phyloP scores from a whole-genome alignment of 2,113 vertebrate genomes.

The Aplodontia rufa region DNA sequence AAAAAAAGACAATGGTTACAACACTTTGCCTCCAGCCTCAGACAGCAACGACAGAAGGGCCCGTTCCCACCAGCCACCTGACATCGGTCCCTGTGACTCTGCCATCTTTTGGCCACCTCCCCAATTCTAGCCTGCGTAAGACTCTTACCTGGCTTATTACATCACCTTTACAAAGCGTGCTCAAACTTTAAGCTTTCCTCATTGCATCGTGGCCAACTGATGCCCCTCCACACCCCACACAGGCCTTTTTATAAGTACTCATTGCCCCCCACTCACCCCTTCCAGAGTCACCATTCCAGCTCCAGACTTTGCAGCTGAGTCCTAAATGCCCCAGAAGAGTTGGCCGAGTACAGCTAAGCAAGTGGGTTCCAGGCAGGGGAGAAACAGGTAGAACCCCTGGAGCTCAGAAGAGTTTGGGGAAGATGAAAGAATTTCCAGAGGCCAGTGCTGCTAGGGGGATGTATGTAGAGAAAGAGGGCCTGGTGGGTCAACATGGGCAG shows the following conservation, averaged over 20 bases:
- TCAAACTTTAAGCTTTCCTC: neutral
- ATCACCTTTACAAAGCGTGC: neutral
- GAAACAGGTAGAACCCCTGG: neutral
- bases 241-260: neutral
- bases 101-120: neutral
- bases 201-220: neutral
- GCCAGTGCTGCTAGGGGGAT: neutral
- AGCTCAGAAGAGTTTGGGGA: neutral
- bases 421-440: neutral
- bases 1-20: neutral
- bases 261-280: too few relatives aligned
- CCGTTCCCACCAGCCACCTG: neutral
- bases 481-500: accelerated
- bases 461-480: neutral
- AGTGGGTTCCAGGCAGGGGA: neutral
- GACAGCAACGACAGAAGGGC: neutral
- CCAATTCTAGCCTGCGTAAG: too few relatives aligned
- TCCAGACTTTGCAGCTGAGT: neutral
- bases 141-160: too few relatives aligned
- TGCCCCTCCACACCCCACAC: too few relatives aligned
- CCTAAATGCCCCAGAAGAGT: neutral
- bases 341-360: neutral
- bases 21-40: neutral
- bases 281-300: neutral
- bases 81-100: neutral